phyloP scores from a whole-genome alignment of 2,888 invertebrate genomes.

The Dryococelus australis region DNA sequence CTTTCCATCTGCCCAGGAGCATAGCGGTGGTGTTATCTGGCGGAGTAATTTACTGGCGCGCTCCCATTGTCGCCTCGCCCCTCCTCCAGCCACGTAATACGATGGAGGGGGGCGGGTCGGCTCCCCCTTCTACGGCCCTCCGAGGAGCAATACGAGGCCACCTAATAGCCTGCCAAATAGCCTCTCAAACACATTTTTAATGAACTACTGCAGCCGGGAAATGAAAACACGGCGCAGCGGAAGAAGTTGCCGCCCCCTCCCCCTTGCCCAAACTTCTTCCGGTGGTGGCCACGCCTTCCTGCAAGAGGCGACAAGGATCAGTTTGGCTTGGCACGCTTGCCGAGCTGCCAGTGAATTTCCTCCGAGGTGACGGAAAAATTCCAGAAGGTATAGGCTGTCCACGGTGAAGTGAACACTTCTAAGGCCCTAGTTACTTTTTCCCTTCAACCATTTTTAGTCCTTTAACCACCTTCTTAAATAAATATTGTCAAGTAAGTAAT shows the following conservation, averaged over 20 bases:
- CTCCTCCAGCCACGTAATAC: conserved; percentile 38
- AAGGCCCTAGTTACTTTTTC: too few species aligned
- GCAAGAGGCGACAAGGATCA: not conserved
- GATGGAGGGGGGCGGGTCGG: not conserved
- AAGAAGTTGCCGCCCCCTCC: not conserved
- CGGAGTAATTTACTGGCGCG: conserved; percentile 43
- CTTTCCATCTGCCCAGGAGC: too few species aligned
- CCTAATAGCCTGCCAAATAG: conserved; percentile 75
- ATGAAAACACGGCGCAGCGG: conserved; percentile 58
- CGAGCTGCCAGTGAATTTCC: too few species aligned
- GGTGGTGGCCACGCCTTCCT: not conserved
- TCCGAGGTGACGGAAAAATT: too few species aligned
- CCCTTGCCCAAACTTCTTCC: not conserved
- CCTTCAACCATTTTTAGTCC: too few species aligned
- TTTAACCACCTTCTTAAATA: too few species aligned
- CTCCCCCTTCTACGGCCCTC: conserved; percentile 58
- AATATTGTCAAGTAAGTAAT: too few species aligned
- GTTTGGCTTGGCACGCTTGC: not conserved
- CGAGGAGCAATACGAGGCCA: conserved; percentile 63
- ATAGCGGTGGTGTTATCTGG: conserved; percentile 36
- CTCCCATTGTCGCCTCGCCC: conserved; percentile 46
- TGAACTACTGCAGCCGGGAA: conserved; percentile 68
- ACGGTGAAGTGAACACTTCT: too few species aligned
- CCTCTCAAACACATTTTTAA: conserved; percentile 77
- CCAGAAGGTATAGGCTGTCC: too few species aligned